A percentile compares a stretch with the other conserved stretches of the same genome.
These are phyloP conservation scores for Asobara japonica DNA, from an alignment of 1,140 invertebrate species.

Conservation along the genomic window DNA sequence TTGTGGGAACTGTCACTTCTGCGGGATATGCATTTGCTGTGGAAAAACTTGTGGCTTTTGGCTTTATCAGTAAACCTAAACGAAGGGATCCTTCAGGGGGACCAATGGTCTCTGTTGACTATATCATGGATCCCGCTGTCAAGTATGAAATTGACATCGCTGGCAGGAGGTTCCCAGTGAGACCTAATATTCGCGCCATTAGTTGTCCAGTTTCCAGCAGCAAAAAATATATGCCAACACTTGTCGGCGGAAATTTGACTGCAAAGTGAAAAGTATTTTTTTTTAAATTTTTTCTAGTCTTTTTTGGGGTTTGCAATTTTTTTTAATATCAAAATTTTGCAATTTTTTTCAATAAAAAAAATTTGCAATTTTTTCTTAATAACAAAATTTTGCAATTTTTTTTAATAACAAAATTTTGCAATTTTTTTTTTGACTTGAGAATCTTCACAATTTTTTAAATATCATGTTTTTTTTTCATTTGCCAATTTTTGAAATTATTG, in stretches of 20 bases:
- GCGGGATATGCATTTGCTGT: constrained; percentile 76
- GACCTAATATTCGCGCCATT: constrained; percentile 71
- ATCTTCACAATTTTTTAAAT: no score
- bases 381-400: no score
- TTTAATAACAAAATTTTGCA: no score
- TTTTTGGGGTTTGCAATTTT: no score
- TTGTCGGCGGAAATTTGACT: constrained; percentile 39
- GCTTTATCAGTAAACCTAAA: constrained; percentile 70
- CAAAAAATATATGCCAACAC: constrained; percentile 55
- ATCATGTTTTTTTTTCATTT: no score
- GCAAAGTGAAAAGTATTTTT: constrained; percentile 32
- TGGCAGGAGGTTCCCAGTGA: constrained; percentile 71
- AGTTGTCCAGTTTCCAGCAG: constrained; percentile 50
- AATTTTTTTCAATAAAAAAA: no score
- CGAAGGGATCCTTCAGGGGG: constrained; percentile 26
- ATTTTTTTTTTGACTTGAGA: no score
- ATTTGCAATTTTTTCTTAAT: no score
- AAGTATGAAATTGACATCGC: constrained; percentile 77
- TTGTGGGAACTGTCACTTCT: constrained; percentile 82
- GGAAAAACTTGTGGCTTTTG: constrained; percentile 73
- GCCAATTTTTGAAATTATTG: no score
- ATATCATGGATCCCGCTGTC: constrained; percentile 70
- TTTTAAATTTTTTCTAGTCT: no score
- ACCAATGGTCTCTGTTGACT: constrained; percentile 72
- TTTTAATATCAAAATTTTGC: no score